Evolutionary conservation across 2,888 invertebrate genomes (phyloP).

Genomic region (Epinotia nisella): DNA sequence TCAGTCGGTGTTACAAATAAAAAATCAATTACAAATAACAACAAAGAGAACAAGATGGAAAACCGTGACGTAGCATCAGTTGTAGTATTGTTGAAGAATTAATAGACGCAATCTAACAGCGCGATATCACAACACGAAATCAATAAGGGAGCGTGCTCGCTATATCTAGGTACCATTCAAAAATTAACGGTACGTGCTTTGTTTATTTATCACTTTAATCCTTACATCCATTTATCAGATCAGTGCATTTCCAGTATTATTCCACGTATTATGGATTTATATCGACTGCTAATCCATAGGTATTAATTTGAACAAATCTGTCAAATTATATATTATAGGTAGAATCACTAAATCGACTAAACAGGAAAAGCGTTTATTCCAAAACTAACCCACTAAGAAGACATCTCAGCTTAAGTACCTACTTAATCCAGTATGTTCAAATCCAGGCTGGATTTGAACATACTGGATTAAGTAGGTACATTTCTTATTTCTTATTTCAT

Average conservation of each 20-base stretch:
- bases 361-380: too few relatives aligned
- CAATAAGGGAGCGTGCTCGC: constrained; percentile 71
- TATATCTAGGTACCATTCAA: constrained; percentile 63
- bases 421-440: too few relatives aligned
- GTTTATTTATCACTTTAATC: constrained; percentile 18
- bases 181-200: constrained; percentile 68
- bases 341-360: too few relatives aligned
- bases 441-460: too few relatives aligned
- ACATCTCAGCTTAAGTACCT: too few relatives aligned
- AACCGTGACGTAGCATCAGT: constrained; percentile 65
- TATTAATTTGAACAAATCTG: background rate
- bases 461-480: too few relatives aligned
- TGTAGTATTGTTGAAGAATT: constrained; percentile 73
- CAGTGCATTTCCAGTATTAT: constrained; percentile 1
- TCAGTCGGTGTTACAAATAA: constrained; percentile 60
- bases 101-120: constrained; percentile 70
- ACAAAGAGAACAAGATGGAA: constrained; percentile 69
- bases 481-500: too few relatives aligned
- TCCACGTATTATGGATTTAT: background rate
- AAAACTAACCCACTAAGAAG: too few relatives aligned
- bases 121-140: constrained; percentile 76
- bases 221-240: background rate
- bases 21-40: constrained; percentile 77
- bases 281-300: background rate
- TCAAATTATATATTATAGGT: background rate